A percentile compares a stretch with the other conserved stretches of the same genome.
Evolutionary conservation across 2,797 vertebrate genomes (phyloP).

Genomic region (Sarcophilus harrisii): DNA sequence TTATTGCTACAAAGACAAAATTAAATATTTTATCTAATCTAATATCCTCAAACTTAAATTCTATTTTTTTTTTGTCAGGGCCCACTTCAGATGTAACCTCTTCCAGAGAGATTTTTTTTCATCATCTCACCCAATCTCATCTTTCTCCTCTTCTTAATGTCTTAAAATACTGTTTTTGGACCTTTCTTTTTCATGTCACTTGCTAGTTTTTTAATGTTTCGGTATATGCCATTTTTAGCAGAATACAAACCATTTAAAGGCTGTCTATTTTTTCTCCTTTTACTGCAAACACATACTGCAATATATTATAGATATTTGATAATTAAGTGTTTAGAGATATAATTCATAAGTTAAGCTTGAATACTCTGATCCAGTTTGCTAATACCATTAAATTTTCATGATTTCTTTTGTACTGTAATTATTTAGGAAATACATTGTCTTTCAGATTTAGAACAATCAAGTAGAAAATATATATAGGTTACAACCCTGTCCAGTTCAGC

Average conservation of each 20-base stretch:
- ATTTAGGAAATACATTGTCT: neutral
- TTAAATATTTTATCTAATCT: neutral
- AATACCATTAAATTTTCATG: constrained; percentile 4
- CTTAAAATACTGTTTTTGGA: neutral
- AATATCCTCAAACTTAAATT: neutral
- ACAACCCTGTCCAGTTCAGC: constrained; percentile 47
- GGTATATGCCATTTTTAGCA: neutral
- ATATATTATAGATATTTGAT: neutral
- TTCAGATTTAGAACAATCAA: constrained; percentile 5
- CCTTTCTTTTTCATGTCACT: neutral
- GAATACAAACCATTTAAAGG: neutral
- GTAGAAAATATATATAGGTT: constrained; percentile 44
- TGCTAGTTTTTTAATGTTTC: neutral
- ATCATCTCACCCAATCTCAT: neutral
- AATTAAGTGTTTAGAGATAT: neutral
- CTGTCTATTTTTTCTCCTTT: neutral
- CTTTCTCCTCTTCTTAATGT: neutral
- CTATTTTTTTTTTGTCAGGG: neutral
- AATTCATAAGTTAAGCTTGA: constrained; percentile 4
- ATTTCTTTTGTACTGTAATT: neutral
- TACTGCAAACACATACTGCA: neutral
- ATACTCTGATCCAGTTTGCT: neutral
- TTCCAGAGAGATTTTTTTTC: neutral
- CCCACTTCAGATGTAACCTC: neutral
- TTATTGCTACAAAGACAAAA: neutral